These are phyloP conservation scores for Alethe diademata DNA, from an alignment of 2,113 vertebrate species.

Conservation along the genomic window DNA sequence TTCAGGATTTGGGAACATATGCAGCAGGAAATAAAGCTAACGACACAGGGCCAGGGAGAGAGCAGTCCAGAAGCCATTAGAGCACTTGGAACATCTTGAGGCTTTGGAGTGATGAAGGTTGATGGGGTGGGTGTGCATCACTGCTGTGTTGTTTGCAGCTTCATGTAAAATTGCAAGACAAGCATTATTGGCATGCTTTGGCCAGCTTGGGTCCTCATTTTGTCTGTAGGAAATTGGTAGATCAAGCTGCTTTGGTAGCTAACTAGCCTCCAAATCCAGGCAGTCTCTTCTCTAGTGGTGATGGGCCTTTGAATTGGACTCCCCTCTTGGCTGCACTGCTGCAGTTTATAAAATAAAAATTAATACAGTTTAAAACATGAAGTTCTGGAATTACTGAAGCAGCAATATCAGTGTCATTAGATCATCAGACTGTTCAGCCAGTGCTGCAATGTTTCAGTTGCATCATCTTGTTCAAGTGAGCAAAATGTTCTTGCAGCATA, in stretches of 20 bases:
- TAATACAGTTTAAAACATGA: neutral
- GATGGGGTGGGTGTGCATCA: neutral
- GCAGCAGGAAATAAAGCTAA: neutral
- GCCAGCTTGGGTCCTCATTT: fast-evolving
- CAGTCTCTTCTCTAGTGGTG: neutral
- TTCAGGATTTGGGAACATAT: neutral
- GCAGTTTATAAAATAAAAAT: neutral
- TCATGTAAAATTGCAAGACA: neutral
- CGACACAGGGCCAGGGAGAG: fast-evolving
- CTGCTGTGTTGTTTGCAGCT: neutral
- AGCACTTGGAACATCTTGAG: neutral
- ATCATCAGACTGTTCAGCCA: neutral
- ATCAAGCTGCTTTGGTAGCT: neutral
- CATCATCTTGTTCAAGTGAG: neutral
- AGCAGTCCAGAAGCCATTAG: neutral
- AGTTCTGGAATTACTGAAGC: neutral
- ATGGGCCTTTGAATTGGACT: neutral
- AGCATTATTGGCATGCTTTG: neutral
- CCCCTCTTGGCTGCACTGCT: neutral
- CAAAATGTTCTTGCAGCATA: neutral
- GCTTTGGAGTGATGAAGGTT: neutral
- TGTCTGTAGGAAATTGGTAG: neutral
- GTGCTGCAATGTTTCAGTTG: neutral
- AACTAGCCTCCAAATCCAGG: neutral
- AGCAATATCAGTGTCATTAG: neutral